phyloP scores from a whole-genome alignment of 2,888 invertebrate species.

The Yponomeuta cagnagella region DNA sequence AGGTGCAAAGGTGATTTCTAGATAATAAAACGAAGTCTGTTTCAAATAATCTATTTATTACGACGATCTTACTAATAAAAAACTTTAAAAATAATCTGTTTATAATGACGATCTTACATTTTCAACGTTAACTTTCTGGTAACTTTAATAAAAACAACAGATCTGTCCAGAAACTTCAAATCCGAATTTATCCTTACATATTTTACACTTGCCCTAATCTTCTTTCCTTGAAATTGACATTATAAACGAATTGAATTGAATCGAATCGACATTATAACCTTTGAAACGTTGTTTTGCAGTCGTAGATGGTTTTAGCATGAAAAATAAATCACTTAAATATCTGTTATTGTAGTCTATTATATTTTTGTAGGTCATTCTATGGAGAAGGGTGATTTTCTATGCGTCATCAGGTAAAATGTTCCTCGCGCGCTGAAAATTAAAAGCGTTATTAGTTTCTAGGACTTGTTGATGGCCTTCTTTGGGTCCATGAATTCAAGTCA shows the following conservation, averaged over 20 bases:
- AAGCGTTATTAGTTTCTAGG: constrained; percentile 17
- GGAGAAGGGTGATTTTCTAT: constrained; percentile 65
- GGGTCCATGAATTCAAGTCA: no score
- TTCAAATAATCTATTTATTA: no score
- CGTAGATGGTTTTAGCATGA: no score
- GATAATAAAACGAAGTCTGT: no score
- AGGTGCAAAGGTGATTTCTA: no score
- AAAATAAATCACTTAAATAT: not conserved
- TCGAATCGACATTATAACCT: no score
- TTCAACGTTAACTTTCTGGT: not conserved
- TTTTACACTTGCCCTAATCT: constrained; percentile 12
- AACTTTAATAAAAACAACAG: not conserved
- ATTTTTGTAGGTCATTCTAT: constrained; percentile 39
- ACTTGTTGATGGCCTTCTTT: not conserved
- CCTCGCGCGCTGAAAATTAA: constrained; percentile 68
- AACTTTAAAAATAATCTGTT: no score
- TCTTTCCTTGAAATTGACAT: no score
- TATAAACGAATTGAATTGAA: no score
- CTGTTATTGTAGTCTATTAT: not conserved
- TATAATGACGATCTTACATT: no score
- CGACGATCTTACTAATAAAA: no score
- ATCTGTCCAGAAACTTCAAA: not conserved
- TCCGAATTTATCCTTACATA: not conserved
- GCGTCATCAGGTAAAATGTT: constrained; percentile 68
- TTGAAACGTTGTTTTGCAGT: no score